These are phyloP conservation scores for Drosophila guanche DNA, from an alignment of 1,140 invertebrate species.

Conservation along the genomic window DNA sequence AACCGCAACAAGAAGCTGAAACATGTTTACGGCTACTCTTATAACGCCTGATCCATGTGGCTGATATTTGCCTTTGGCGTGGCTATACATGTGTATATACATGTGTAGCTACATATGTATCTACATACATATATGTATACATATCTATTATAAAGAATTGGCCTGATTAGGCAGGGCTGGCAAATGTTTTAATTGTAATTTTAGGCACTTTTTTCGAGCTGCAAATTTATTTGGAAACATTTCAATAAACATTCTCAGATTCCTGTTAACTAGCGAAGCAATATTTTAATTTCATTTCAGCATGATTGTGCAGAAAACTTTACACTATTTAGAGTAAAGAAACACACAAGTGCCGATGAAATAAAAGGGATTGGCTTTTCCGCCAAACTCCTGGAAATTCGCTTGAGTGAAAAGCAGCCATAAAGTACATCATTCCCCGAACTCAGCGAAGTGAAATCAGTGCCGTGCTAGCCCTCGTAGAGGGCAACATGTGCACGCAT, in stretches of 20 bases:
- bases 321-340: no score
- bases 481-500: constrained; percentile 58
- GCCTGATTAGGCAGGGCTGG: constrained; percentile 31
- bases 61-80: constrained; percentile 22
- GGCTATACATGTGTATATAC: background rate
- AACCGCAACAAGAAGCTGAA: constrained; percentile 52
- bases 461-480: constrained; percentile 28
- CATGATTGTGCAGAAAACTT: constrained; percentile 11
- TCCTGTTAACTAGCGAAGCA: constrained; percentile 10
- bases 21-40: constrained; percentile 54
- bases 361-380: background rate
- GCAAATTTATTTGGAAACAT: constrained; percentile 9
- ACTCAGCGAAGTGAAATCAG: constrained; percentile 9
- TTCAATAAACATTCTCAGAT: constrained; percentile 32
- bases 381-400: constrained; percentile 13
- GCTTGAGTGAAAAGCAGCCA: constrained; percentile 3
- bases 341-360: background rate
- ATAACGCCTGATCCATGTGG: constrained; percentile 44
- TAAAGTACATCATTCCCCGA: constrained; percentile 22
- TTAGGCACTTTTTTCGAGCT: no score
- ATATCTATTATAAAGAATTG: constrained; percentile 27
- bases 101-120: no score
- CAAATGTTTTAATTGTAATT: constrained; percentile 1
- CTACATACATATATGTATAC: background rate
- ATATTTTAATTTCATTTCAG: constrained; percentile 23